These are phyloP conservation scores for Matsumurasca onukii DNA, from an alignment of 1,140 invertebrate species.

Conservation along the genomic window DNA sequence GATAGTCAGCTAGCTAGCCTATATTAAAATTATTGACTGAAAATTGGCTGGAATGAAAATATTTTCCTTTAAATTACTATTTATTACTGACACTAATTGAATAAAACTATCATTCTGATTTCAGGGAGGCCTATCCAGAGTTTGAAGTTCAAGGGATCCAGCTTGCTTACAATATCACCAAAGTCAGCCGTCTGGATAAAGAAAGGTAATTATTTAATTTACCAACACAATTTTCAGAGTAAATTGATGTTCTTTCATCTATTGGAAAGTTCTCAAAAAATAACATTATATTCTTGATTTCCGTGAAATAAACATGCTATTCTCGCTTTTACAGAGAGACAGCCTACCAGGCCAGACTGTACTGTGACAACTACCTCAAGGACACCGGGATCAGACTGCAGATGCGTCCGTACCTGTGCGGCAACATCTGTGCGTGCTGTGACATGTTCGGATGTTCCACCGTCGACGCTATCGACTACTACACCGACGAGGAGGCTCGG, in stretches of 20 bases:
- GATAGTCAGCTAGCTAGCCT: too few relatives aligned
- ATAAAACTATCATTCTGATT: too few relatives aligned
- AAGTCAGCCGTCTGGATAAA: conserved; percentile 74
- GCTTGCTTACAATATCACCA: conserved; percentile 86
- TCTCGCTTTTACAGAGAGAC: conserved; percentile 58
- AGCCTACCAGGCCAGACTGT: conserved; percentile 76
- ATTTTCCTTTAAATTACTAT: too few relatives aligned
- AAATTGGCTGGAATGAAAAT: too few relatives aligned
- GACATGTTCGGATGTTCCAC: conserved; percentile 47
- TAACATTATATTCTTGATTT: too few relatives aligned
- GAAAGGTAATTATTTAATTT: conserved; percentile 52
- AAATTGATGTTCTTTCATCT: too few relatives aligned
- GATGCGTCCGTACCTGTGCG: conserved; percentile 73
- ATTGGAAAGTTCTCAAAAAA: too few relatives aligned
- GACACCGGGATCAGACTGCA: conserved; percentile 66
- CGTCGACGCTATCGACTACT: conserved; percentile 87
- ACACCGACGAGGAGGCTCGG: conserved; percentile 74
- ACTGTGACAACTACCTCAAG: conserved; percentile 77
- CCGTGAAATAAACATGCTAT: too few relatives aligned
- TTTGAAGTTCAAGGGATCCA: conserved; percentile 82
- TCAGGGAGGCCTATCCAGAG: conserved; percentile 84
- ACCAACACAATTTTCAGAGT: too few relatives aligned
- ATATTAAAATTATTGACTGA: too few relatives aligned
- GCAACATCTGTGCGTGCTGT: conserved; percentile 56
- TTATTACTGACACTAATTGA: too few relatives aligned